Evolutionary conservation across 2,888 invertebrate genomes (phyloP).

Genomic region (Xanthia icteritia): DNA sequence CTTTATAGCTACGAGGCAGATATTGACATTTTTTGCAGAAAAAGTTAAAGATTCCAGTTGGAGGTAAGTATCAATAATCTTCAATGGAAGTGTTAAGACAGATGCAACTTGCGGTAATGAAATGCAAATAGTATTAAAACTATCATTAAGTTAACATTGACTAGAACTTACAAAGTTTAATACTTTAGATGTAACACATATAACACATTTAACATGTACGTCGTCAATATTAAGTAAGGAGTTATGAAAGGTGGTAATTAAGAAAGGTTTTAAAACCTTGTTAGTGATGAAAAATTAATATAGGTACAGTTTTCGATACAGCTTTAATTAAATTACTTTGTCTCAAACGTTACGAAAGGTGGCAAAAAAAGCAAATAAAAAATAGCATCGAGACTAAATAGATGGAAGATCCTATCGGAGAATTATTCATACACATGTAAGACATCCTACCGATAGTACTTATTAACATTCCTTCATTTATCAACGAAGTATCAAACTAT

Average conservation of each 20-base stretch:
- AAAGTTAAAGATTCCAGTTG: slow-evolving; percentile 50
- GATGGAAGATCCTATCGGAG: slow-evolving; percentile 5
- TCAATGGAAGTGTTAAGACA: slow-evolving; percentile 60
- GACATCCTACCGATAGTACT: slow-evolving; percentile 8
- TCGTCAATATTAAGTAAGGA: slow-evolving; percentile 32
- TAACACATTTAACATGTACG: slow-evolving; percentile 17
- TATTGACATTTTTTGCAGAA: slow-evolving; percentile 63
- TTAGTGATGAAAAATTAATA: slow-evolving; percentile 42
- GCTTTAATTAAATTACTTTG: slow-evolving; percentile 37
- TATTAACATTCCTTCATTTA: slow-evolving; percentile 14
- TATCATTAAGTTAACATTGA: slow-evolving; percentile 22
- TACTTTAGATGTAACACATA: slow-evolving; percentile 27
- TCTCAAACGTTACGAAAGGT: slow-evolving; percentile 21
- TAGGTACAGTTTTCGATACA: slow-evolving; percentile 7
- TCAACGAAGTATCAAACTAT: slow-evolving; percentile 18
- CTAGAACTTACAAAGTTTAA: slow-evolving; percentile 13
- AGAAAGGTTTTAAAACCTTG: slow-evolving; percentile 22
- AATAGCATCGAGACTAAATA: slow-evolving; percentile 3
- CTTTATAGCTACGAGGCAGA: slow-evolving; percentile 76
- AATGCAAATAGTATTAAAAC: slow-evolving; percentile 64
- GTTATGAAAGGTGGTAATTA: slow-evolving; percentile 39
- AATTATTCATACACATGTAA: slow-evolving; percentile 14
- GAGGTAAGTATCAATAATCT: slow-evolving; percentile 53
- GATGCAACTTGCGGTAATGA: slow-evolving; percentile 61
- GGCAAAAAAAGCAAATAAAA: slow-evolving; percentile 18